Evolutionary conservation across 2,113 vertebrate genomes (phyloP), one percentile per base, ranked within the genome.

Genomic region (Atherinomorus stipes): DNA sequence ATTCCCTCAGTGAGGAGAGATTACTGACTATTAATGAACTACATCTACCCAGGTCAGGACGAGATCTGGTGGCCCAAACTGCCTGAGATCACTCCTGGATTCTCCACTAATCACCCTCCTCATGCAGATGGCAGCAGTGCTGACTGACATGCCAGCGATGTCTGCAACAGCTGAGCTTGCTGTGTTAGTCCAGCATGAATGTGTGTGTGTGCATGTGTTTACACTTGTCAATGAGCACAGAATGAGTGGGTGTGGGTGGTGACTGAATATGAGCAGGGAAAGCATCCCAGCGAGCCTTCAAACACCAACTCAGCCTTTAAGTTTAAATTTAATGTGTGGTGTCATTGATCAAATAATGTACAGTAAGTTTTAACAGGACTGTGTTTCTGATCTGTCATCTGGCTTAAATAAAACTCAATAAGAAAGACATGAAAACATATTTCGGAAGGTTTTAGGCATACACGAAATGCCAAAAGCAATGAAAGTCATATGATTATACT

Each of bases 131-230:
- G 23, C 5, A 56, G n/a, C 70, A 73, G 23, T 10, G 54, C 23
- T 71, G 75, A 83, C 34, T 69, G 78, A 73, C 77, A 74, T 61
- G 42, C 54, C 18, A 6, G 44, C 42, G 72, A 71, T 53, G 57
- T 63, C 49, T 74, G 34, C 64, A 59, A 71, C 88, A 89, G 91
- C 85, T 88, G 88, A 81, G 61, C 45, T 44, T 4, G 57, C 60
- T 45, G 62, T 50, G 31, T 50, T 42, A n/a, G 71, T 45, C 23
- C 21, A 54, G 59, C 1, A 62, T n/a, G 4, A 67, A 81, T n/a
- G 40, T 68, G 74, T 62, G 21, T 73, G 51, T 31, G 34, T 19
- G 21, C 37, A 37, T 54, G 64, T 57, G 37, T 70, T 66, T 45
- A 69, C 75, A 77, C 54, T 72, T 83, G 84, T 85, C 64, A 78